phyloP scores from a whole-genome alignment of 2,888 invertebrate genomes.

The Amiota communis region DNA sequence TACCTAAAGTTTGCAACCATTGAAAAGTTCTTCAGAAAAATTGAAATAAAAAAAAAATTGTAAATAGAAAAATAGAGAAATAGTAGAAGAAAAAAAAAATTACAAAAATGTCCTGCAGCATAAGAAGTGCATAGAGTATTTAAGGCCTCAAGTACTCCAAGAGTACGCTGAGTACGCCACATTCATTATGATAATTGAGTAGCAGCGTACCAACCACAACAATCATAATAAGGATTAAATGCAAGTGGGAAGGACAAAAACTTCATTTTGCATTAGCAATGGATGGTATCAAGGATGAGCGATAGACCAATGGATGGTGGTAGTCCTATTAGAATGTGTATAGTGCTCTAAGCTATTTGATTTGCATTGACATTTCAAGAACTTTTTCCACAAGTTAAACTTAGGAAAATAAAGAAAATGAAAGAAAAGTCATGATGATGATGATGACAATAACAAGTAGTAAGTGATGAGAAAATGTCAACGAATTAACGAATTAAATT shows the following conservation, averaged over 20 bases:
- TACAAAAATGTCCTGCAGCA: constrained; percentile 13
- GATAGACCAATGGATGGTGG: neutral
- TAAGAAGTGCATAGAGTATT: constrained; percentile 17
- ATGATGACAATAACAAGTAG: neutral
- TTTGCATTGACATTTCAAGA: constrained; percentile 24
- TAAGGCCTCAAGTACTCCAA: constrained; percentile 19
- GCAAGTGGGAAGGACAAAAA: neutral
- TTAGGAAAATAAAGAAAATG: neutral
- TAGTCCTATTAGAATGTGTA: neutral
- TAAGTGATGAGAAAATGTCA: neutral
- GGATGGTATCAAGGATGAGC: neutral
- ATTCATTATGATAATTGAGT: constrained; percentile 67
- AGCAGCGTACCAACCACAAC: constrained; percentile 33
- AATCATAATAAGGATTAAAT: neutral
- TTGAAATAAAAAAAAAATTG: neutral
- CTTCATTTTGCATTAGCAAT: no score
- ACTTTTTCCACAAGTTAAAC: constrained; percentile 16
- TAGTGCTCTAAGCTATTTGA: no score
- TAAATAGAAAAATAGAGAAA: neutral
- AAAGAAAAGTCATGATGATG: neutral
- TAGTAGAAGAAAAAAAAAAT: neutral
- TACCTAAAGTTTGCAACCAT: constrained; percentile 20
- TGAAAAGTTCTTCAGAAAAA: constrained; percentile 19
- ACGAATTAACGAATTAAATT: constrained; percentile 16
- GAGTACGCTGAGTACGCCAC: constrained; percentile 41